Evolutionary conservation across 2,797 vertebrate species (phyloP).

Genomic region (Poecilia gillii): DNA sequence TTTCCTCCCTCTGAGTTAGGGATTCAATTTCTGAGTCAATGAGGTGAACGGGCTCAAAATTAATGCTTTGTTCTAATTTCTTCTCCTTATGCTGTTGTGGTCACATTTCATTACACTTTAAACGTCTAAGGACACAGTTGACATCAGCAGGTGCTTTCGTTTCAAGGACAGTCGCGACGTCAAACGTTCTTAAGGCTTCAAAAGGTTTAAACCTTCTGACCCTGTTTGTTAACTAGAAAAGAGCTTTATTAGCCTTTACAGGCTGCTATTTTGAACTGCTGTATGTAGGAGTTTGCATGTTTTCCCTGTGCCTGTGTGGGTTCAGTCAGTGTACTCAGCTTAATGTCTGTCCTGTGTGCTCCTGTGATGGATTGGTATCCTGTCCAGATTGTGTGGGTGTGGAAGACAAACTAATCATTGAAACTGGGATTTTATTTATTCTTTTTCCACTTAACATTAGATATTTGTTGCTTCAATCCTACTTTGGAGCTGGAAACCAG

Average conservation of each 20-base stretch:
- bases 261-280: neutral
- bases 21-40: conserved; percentile 48
- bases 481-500: neutral
- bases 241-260: neutral
- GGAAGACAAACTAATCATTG: neutral
- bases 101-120: neutral
- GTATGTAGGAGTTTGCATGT: neutral
- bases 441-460: neutral
- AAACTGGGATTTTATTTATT: neutral
- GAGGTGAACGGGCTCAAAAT: conserved; percentile 16
- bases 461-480: neutral
- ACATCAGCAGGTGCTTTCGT: neutral
- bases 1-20: conserved; percentile 46
- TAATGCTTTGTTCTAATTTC: conserved; percentile 10
- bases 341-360: neutral
- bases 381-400: neutral
- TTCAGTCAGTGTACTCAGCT: neutral
- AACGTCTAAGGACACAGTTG: neutral
- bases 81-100: neutral
- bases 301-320: neutral
- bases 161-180: neutral
- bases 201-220: neutral
- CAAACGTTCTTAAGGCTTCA: neutral
- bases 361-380: neutral
- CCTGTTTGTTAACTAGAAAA: neutral